Evolutionary conservation across 2,888 invertebrate species (phyloP).

Genomic region (Cerastis leucographa): DNA sequence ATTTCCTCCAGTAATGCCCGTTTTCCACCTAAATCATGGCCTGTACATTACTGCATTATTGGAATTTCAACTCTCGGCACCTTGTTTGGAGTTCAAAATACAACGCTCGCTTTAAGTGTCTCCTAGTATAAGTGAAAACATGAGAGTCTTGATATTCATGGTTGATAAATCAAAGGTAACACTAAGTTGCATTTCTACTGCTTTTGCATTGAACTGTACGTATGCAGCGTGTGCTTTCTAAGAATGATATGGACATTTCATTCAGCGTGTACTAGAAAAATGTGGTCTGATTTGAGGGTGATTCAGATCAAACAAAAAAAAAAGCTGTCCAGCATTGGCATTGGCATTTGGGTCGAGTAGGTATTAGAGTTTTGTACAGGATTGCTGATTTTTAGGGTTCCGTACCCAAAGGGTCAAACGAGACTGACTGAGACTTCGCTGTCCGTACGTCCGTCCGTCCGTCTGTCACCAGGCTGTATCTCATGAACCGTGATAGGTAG

Average conservation of each 20-base stretch:
- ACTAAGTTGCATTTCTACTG: slow-evolving; percentile 25
- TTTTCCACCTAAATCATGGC: neutral
- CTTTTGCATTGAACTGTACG: slow-evolving; percentile 9
- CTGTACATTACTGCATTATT: neutral
- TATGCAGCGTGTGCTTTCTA: neutral
- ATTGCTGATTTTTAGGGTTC: too few species aligned
- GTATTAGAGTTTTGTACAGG: too few species aligned
- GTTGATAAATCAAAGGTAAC: slow-evolving; percentile 36
- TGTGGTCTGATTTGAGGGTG: neutral
- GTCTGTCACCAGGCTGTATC: too few species aligned
- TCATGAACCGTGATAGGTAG: too few species aligned
- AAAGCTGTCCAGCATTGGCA: too few species aligned
- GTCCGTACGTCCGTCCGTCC: too few species aligned
- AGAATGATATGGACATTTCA: neutral
- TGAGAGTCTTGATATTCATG: slow-evolving; percentile 29
- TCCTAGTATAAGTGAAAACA: neutral
- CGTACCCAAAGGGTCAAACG: too few species aligned
- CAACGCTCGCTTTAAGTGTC: neutral
- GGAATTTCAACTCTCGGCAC: neutral
- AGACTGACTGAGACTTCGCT: too few species aligned
- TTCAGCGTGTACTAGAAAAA: neutral
- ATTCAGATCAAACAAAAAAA: neutral
- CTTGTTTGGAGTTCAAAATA: neutral
- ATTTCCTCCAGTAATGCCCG: slow-evolving; percentile 9
- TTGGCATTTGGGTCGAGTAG: too few species aligned